Base-by-base conservation (phyloP, 2,113 vertebrate species). In the Oreotrochilus melanogaster region DNA sequence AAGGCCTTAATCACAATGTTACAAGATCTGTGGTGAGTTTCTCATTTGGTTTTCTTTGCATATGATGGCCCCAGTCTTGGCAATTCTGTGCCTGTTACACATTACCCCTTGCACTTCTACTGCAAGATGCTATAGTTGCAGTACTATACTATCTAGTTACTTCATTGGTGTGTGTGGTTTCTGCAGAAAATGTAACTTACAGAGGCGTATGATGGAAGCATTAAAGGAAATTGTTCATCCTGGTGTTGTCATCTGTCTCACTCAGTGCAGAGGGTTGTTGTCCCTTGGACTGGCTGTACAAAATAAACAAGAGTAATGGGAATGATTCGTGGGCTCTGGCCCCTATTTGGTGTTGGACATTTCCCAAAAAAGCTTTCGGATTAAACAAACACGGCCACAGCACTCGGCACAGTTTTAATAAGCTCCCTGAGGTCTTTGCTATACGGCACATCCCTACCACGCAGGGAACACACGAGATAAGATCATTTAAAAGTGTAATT, bases 301-400 rank as follows among this genome's bases (percentile, higher is more conserved):
- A 74, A 65, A 62, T 53, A 76, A 73, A 69, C 56, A 71, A 11
- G 15, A 84, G 25, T 67, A 71, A 87, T 76, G 72, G 75, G 53
- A 84, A 35, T 39, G 31, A 79, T 92, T 93, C 30, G 64, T 21
- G 48, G 23, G 16, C 76, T 92, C 47, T 18, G 4, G 25, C 54
- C 67, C 53, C 2, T 47, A 22, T n/a, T 79, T 78, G 53, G 31
- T 89, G 54, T 76, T 96, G 90, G 94, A 76, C 12, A 11, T 58
- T 72, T 88, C 81, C 92, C 95, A 92, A 16, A n/a, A 96, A 95
- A 95, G 78, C 94, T 95, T 95, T 93, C 94, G 93, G 23, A 54
- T 92, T 84, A 89, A 93, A 90, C 80, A 92, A 95, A 96, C 45
- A 18, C 1, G 17, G 13, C 28, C 42, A 19, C 0, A 1, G 81